Evolutionary conservation across 2,797 vertebrate genomes (phyloP), one percentile per base, ranked within the genome.

Genomic region (Schizopygopsis pylzovi): DNA sequence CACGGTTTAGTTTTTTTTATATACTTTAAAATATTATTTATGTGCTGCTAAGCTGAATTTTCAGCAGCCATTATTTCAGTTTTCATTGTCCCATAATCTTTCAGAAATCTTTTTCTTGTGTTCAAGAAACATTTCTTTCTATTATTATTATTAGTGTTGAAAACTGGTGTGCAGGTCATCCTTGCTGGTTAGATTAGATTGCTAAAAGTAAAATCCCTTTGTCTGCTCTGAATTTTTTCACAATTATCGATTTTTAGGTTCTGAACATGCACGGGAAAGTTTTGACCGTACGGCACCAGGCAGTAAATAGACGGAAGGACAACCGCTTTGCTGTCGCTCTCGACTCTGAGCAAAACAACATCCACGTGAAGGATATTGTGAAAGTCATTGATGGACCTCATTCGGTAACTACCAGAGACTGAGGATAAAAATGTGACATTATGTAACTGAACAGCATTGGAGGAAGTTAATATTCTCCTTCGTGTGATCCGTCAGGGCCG

Each of bases 331-430:
- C 98, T 0, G 97, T 98, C 61, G 97, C 98, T 1, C 93, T 99
- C 52, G 98, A 99, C 94, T 99, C 98, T 0, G 98, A 99, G 90
- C 97, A 99, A 93, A 99, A 99, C 93, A 98, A 98, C 92, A 99
- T 99, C 89, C 98, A 99, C 0, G 97, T 98, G 37, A 98, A 98
- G 87, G 98, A 99, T 92, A 98, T 99, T 0, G 97, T 99, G 25
- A 99, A 99, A 88, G 98, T 99, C 92, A 99, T 99, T 2, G 98
- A 99, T 0, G 98, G 98, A 22, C 97, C 98, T 0, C 98, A 99
- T 90, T 98, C 97, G 4, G 98, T 98, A 84, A 95, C 95, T 33
- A 76, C 33, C 9, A 10, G 33, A 33, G 16, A 65, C 10, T 0
- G 11, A 9, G 16, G 25, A 11, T 16, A 45, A 45, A 63, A 13